A percentile compares a stretch with the other conserved stretches of the same genome.
These are phyloP conservation scores for Sarcophaga caerulescens DNA, from an alignment of 2,888 invertebrate genomes.

Conservation along the genomic window DNA sequence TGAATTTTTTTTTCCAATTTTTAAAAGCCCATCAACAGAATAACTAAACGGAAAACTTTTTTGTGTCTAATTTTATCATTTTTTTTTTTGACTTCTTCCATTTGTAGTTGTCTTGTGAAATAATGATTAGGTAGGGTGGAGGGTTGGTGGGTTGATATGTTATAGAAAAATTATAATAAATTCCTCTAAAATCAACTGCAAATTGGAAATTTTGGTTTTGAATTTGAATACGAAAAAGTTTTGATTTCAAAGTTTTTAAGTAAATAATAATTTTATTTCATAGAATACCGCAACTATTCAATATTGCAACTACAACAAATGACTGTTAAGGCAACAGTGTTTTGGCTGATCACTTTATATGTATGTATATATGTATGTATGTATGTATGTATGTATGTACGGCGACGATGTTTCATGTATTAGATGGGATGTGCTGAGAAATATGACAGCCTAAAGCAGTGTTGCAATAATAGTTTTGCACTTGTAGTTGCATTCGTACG, in stretches of 20 bases:
- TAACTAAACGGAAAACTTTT: constrained; percentile 8
- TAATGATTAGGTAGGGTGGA: constrained; percentile 23
- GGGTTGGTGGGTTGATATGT: background rate
- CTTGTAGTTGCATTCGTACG: constrained; percentile 33
- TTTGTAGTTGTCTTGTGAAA: background rate
- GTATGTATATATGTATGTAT: too few species aligned
- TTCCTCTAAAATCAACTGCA: constrained; percentile 45
- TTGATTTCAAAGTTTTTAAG: constrained; percentile 65
- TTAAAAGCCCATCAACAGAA: background rate
- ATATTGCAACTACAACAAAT: constrained; percentile 31
- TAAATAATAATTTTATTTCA: constrained; percentile 66
- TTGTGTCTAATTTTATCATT: constrained; percentile 12
- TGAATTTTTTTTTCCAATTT: too few species aligned
- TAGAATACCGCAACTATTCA: constrained; percentile 63
- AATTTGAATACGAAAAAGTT: constrained; percentile 53
- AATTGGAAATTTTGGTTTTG: constrained; percentile 52
- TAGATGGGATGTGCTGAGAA: constrained; percentile 47
- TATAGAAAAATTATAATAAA: constrained; percentile 12
- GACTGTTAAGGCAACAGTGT: background rate
- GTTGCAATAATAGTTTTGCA: constrained; percentile 63
- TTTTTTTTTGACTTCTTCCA: background rate
- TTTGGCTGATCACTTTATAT: too few species aligned
- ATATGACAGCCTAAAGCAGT: constrained; percentile 67
- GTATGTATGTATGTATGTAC: background rate
- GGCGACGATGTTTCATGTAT: background rate